These are phyloP conservation scores for Chloebia gouldiae DNA, from an alignment of 2,113 vertebrate species.

Conservation along the genomic window DNA sequence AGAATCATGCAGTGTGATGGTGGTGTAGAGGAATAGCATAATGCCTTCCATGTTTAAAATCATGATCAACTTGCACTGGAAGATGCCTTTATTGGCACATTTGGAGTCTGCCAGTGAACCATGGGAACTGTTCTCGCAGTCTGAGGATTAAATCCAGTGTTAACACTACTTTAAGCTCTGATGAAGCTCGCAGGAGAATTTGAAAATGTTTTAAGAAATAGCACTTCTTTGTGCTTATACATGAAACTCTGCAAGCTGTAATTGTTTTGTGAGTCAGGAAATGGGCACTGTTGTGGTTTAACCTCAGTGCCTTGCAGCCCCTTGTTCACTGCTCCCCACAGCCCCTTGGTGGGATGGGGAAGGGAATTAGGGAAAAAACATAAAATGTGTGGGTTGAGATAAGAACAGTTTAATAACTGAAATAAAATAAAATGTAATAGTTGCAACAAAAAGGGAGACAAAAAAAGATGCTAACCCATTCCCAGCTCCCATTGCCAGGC, in stretches of 20 bases:
- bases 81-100: not conserved
- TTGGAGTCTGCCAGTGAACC: not conserved
- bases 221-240: not conserved
- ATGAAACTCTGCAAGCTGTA: not conserved
- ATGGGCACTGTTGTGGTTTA: not conserved
- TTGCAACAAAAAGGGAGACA: not conserved
- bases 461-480: not conserved
- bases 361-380: not conserved
- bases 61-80: not conserved
- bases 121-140: not conserved
- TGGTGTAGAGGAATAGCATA: not conserved
- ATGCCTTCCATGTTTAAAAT: not conserved
- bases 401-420: not conserved
- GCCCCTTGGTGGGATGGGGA: not conserved
- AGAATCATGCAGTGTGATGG: not conserved
- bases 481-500: not conserved
- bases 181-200: not conserved
- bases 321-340: not conserved
- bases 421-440: not conserved
- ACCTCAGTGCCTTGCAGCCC: not conserved
- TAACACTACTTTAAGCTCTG: not conserved
- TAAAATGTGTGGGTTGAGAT: not conserved
- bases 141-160: not conserved
- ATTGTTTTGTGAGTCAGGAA: not conserved
- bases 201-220: not conserved